Percentiles rank a stretch among this genome's conserved stretches.
Conservation (phyloP, 2,113 vertebrate species). For the Tamias sibiricus region DNA sequence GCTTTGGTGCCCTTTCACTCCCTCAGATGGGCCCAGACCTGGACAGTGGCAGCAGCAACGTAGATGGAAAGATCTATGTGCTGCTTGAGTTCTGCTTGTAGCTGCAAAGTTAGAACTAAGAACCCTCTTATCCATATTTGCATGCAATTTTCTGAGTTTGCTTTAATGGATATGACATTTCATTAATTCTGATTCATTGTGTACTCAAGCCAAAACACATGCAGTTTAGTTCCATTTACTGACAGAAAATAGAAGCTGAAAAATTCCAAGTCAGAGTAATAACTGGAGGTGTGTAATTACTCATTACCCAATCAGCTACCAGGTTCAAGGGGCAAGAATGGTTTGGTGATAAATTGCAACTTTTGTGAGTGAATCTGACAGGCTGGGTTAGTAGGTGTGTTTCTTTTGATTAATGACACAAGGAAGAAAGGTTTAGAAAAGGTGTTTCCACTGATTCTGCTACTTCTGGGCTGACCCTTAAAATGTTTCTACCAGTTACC, state of each 20-base stretch:
- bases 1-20: background rate
- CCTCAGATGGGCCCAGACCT: background rate
- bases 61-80: background rate
- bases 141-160: constrained; percentile 73
- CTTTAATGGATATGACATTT: constrained; percentile 81
- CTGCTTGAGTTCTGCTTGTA: constrained; percentile 13
- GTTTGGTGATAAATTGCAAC: constrained; percentile 79
- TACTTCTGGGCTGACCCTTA: constrained; percentile 78
- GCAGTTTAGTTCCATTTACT: constrained; percentile 75
- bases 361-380: constrained; percentile 78
- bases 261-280: constrained; percentile 74
- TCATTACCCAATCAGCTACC: constrained; percentile 82
- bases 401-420: constrained; percentile 82
- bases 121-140: constrained; percentile 68
- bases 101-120: constrained; percentile 56
- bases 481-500: constrained; percentile 72
- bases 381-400: constrained; percentile 72
- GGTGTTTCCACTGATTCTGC: constrained; percentile 74
- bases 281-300: constrained; percentile 80
- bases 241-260: constrained; percentile 76
- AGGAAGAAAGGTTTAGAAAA: constrained; percentile 70
- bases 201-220: constrained; percentile 75
- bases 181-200: constrained; percentile 82
- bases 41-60: background rate
- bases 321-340: constrained; percentile 73